Evolutionary conservation across 2,888 invertebrate species (phyloP), one percentile per base, ranked within the genome.

Genomic region (Cryptophagus acutangulus): DNA sequence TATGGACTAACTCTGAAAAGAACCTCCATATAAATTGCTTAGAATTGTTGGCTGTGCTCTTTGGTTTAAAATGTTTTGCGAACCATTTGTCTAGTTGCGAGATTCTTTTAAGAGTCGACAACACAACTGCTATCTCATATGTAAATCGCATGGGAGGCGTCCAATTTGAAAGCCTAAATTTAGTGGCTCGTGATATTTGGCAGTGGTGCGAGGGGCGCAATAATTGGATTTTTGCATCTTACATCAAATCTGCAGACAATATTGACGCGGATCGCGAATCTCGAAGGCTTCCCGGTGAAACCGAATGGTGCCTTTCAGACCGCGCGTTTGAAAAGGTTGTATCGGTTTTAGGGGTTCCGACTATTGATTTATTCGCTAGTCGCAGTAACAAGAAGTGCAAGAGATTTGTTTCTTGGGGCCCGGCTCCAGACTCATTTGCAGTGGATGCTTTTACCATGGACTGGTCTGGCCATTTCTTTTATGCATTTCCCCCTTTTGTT

Each of bases 21-120:
- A n/a, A n/a, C n/a, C n/a, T n/a, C n/a, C n/a, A n/a, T n/a, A n/a
- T n/a, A n/a, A n/a, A n/a, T n/a, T n/a, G n/a, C n/a, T n/a, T n/a
- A n/a, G n/a, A n/a, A 5, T 29, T 29, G 5, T n/a, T n/a, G n/a
- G n/a, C n/a, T n/a, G n/a, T n/a, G n/a, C n/a, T 51, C 28, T 45
- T 48, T 20, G 52, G 36, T 5, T 20, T 55, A 5, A 50, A 52
- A 36, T 45, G 45, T 36, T 52, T 56, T 43, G 49, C 51, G 3
- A 15, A 14, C 5, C 18, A 51, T n/a, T 16, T 43, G 18, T 9
- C 4, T 15, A 17, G 33, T 16, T 47, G 42, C 33, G 24, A 37
- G 17, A 45, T 45, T 35, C 33, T 51, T 36, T 36, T 37, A 3
- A 29, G 47, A 10, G 18, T 50, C 14, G 51, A 47, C 42, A 50